Conservation (phyloP, 2,888 invertebrate species). For the Rhagonycha fulva region DNA sequence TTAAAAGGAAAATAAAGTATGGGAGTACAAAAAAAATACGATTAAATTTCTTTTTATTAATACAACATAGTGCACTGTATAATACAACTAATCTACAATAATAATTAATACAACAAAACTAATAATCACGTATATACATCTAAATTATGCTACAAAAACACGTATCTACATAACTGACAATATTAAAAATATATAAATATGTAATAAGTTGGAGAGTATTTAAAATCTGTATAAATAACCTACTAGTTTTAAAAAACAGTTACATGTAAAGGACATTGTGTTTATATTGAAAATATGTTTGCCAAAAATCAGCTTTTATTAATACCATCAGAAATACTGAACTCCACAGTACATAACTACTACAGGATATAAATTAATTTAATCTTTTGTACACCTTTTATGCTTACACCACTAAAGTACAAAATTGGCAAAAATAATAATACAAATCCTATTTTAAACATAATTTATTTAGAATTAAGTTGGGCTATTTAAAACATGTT, state of each 20-base stretch:
- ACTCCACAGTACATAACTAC: neutral
- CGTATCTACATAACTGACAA: constrained; percentile 23
- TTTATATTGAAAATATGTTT: neutral
- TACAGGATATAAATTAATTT: neutral
- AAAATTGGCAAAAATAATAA: neutral
- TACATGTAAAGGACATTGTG: constrained; percentile 4
- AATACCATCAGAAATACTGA: constrained; percentile 22
- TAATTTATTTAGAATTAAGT: neutral
- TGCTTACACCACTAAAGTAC: neutral
- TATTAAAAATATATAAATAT: constrained; percentile 32
- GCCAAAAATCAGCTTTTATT: constrained; percentile 6
- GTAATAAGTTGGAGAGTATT: constrained; percentile 20
- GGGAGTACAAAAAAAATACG: neutral
- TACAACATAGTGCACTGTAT: constrained; percentile 28
- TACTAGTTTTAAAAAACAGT: neutral
- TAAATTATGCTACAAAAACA: constrained; percentile 25
- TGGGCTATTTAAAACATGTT: neutral
- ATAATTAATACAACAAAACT: constrained; percentile 26
- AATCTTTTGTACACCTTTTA: constrained; percentile 1
- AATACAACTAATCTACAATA: constrained; percentile 25
- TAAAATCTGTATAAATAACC: constrained; percentile 19
- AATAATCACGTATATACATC: constrained; percentile 29
- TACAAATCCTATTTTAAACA: neutral
- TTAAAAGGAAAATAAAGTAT: no score
- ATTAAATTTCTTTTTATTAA: constrained; percentile 19